Evolutionary conservation across 2,113 vertebrate genomes (phyloP).

Genomic region (Pterocles gutturalis): DNA sequence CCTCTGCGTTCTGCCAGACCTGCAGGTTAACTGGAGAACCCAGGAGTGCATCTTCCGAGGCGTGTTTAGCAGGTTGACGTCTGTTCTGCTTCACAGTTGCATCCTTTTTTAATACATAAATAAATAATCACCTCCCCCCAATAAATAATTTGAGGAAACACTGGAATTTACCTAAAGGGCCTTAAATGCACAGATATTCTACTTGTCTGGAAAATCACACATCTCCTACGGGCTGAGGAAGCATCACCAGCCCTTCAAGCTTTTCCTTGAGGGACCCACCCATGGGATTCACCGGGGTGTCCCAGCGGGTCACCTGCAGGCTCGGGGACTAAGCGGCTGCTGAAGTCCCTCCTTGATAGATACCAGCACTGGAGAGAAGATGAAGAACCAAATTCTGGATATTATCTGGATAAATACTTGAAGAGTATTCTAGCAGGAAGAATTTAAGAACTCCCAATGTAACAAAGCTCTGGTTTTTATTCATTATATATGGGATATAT

Average conservation of each 20-base stretch:
- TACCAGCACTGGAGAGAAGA: background rate
- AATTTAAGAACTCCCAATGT: constrained; percentile 17
- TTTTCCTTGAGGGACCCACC: background rate
- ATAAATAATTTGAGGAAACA: background rate
- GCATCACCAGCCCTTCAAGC: background rate
- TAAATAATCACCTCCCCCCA: fast-evolving
- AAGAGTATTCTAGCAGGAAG: background rate
- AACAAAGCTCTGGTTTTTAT: constrained; percentile 12
- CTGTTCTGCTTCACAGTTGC: background rate
- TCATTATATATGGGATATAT: background rate
- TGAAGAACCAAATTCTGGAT: background rate
- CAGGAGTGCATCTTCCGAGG: background rate
- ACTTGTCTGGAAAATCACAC: background rate
- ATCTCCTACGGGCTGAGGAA: background rate
- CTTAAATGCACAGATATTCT: fast-evolving
- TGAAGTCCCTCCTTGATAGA: background rate
- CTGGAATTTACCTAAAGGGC: background rate
- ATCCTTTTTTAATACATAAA: fast-evolving
- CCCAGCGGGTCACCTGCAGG: background rate
- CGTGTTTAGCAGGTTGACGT: fast-evolving
- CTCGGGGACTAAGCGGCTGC: background rate
- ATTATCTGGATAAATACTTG: background rate
- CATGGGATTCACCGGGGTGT: background rate
- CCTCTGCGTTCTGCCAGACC: background rate
- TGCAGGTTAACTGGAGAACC: fast-evolving